Conservation (phyloP, 2,797 vertebrate genomes). For the Tokudaia muenninki region DNA sequence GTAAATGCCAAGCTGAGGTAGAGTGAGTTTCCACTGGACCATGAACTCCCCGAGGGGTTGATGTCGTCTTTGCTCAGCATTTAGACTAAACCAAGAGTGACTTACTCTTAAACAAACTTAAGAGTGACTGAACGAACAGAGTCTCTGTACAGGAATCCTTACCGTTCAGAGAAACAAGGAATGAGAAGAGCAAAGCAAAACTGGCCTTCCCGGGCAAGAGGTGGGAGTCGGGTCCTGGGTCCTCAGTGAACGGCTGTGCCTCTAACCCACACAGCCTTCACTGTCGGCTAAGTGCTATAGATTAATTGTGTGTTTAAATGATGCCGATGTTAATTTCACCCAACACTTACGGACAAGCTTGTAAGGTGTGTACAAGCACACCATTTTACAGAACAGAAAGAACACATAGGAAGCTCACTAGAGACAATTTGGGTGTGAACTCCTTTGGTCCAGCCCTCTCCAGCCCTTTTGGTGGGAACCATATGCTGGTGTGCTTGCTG, state of each 20-base stretch:
- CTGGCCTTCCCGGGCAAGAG: neutral
- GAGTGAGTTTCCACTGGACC: neutral
- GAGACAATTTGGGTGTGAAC: neutral
- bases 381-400: neutral
- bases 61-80: neutral
- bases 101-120: neutral
- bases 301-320: neutral
- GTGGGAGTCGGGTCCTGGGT: neutral
- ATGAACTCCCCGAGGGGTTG: neutral
- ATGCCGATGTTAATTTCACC: neutral
- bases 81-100: neutral
- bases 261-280: neutral
- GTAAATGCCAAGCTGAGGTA: neutral
- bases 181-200: neutral
- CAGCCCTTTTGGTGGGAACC: neutral
- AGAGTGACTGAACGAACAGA: neutral
- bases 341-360: neutral
- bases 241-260: neutral
- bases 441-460: neutral
- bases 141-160: neutral
- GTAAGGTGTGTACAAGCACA: neutral
- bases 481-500: rapidly evolving
- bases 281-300: neutral
- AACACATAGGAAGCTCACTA: neutral
- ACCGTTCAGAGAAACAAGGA: neutral